These are phyloP conservation scores for Sphaerophoria rueppellii DNA, from an alignment of 2,888 invertebrate species.

Conservation along the genomic window DNA sequence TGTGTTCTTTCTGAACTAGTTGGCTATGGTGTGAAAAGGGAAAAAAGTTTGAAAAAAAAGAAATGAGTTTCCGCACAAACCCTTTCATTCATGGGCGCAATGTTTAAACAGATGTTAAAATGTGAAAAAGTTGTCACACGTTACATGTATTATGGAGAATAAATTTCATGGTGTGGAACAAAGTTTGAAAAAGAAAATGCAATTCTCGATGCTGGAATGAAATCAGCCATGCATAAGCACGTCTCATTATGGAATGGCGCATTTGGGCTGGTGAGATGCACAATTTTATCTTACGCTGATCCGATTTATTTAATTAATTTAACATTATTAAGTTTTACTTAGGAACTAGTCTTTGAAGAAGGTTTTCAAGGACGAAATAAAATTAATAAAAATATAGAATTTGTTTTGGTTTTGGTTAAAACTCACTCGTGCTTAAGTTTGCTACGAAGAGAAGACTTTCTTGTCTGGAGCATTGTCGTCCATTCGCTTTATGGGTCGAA, in stretches of 20 bases:
- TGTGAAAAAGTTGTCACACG: constrained; percentile 48
- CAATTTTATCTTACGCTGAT: no score
- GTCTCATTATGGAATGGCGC: constrained; percentile 6
- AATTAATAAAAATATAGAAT: no score
- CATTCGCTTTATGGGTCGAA: no score
- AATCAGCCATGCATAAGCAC: constrained; percentile 1
- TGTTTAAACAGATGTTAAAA: constrained; percentile 68
- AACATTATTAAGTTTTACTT: no score
- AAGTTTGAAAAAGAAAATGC: not conserved
- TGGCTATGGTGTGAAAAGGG: not conserved
- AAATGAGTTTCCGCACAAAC: constrained; percentile 34
- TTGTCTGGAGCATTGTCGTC: no score
- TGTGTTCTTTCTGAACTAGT: constrained; percentile 29
- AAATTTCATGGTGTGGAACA: not conserved
- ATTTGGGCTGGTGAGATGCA: no score
- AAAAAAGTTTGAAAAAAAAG: constrained; percentile 13
- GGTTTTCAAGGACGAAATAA: no score
- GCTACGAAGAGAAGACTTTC: no score
- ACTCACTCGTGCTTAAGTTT: no score
- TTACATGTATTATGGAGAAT: not conserved
- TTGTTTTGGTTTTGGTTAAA: no score
- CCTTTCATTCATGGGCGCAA: constrained; percentile 14
- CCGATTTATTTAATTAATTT: no score
- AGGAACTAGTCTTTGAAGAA: no score
- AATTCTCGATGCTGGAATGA: constrained; percentile 12